phyloP scores from a whole-genome alignment of 1,140 invertebrate species.

The Lepidurus arcticus region DNA sequence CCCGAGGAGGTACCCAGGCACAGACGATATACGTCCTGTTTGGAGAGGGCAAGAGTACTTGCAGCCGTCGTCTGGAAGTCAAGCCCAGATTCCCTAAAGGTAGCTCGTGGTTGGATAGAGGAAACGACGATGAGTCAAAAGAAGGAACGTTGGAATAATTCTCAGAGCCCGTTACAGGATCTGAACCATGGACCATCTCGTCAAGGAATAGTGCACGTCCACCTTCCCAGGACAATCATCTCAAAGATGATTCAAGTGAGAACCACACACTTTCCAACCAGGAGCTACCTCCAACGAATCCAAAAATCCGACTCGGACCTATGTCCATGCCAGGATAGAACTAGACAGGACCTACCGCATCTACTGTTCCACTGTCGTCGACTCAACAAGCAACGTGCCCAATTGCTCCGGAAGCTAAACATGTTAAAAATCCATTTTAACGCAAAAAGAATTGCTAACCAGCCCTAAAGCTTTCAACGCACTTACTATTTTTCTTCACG shows the following conservation, averaged over 20 bases:
- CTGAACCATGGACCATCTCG: neutral
- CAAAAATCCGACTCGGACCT: neutral
- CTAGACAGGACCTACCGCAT: neutral
- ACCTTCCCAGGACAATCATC: too few species aligned
- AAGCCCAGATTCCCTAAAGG: neutral
- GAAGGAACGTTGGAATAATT: neutral
- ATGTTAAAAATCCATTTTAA: neutral
- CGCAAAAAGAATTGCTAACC: neutral
- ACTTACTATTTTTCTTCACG: neutral
- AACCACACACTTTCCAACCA: neutral
- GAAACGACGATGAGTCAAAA: neutral
- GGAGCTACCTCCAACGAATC: neutral
- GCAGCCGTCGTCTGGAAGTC: neutral
- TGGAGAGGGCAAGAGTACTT: neutral
- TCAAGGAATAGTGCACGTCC: neutral
- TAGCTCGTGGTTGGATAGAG: neutral
- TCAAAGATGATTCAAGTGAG: neutral
- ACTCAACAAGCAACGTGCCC: neutral
- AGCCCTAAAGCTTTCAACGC: neutral
- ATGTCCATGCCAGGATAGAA: neutral
- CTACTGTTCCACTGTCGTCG: neutral
- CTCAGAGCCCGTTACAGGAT: neutral
- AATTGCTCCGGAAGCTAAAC: neutral
- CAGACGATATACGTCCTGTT: neutral
- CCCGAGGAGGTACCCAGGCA: too few species aligned